Base-by-base conservation (phyloP, 2,797 vertebrate species). In the Eospalax fontanierii region DNA sequence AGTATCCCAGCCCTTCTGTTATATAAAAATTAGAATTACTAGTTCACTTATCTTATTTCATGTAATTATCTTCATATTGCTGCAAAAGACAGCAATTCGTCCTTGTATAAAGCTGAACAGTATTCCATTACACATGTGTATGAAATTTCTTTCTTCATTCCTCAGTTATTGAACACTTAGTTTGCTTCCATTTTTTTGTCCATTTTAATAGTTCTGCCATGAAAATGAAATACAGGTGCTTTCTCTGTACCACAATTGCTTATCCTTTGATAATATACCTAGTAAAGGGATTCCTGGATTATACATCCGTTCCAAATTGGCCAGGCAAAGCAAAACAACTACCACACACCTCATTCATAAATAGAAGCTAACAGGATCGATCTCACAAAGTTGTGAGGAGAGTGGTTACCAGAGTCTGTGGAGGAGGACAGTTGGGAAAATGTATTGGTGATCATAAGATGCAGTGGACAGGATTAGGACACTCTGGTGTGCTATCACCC, bases 1-100 rank as follows among this genome's bases (percentile, higher is more conserved):
- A 91, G 50, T 86, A 76, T 43, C 75, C 22, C 85, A 90, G 65
- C 6, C 15, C 70, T 5, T 65, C 33, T 95, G 26, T 19, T 71
- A 90, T 5, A 84, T 75, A 90, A 95, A 35, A 95, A 81, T 87
- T 59, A 84, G 40, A 92, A 86, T 74, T 85, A 3, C 50, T 76
- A 89, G 19, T 82, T 46, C 46, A 38, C 21, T 59, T 22, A 46
- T 68, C 83, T 83, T 22, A 76, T 30, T 46, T 43, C 30, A 8
- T 6, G 84, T 40, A 35, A 24, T 65, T 6, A 54, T 68, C 59
- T 57, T 11, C 35, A 70, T 14, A 10, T 6, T n/a, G 59, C 59
- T 68, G 9, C 8, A 76, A 46, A 38, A 9, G 50, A 12, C 22
- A 66, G 9, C 9, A 74, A 57, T 54, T 66, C 28, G 57, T 59